Evolutionary conservation across 64 coral and sea anemone species (phyloP), one percentile per base, ranked within the genome.

Genomic region (Montipora cactus): DNA sequence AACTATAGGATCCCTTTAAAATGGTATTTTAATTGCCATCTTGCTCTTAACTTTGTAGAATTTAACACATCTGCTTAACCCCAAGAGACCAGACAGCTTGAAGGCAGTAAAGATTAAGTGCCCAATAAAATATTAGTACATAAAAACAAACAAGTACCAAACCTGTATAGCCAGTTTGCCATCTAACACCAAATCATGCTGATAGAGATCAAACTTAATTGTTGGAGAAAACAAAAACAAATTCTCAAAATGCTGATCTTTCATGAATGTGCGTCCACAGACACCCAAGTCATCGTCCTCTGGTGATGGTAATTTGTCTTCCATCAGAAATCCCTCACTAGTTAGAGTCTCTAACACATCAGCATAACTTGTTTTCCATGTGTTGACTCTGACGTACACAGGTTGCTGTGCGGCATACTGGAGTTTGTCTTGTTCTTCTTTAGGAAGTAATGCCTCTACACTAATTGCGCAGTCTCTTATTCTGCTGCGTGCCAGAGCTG

Each of bases 391-490:
- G 18, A 89, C 80, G 62, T 96, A 99, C 16, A 99, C 95, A 64
- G 98, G 98, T 59, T 99, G 98, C 44, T 79, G 67, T 74, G 92
- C 92, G 1, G 95, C 95, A 66, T 89, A 96, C 23, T 99, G 89
- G 12, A 94, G 89, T 75, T 99, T 99, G 5, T 96, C 98, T 87
- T 99, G 95, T 47, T 99, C 95, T 80, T 99, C 98, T 74, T 94
- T 96, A 2, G 98, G 98, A 10, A 99, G 92, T 59, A 99, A 90
- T 28, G 95, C 98, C 45, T 99, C 98, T 3, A 99, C 98, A 81
- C 92, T 99, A 8, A 99, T 91, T 49, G 98, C 98, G 89, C 95
- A 96, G 59, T 99, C 98, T 76, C 92, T 91, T 21, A 99, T 95
- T 22, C 98, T 84, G 68, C 89, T 96, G 47, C 98, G 89, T 3